Percentiles rank a stretch among this genome's conserved stretches.
These are phyloP conservation scores for Trochalopteron elliotii DNA, from an alignment of 2,113 vertebrate species.

Conservation along the genomic window DNA sequence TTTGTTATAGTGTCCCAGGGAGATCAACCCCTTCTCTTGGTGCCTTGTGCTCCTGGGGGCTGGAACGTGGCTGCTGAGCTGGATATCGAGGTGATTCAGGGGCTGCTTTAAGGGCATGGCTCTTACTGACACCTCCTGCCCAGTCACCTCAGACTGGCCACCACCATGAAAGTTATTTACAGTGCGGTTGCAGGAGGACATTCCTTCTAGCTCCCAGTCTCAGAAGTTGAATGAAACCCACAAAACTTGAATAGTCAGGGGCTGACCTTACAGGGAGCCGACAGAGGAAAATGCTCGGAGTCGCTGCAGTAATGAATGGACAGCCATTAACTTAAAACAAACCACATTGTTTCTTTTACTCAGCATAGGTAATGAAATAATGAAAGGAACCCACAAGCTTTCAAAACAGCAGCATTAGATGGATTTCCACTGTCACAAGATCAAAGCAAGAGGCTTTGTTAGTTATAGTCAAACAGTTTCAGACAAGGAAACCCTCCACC, in stretches of 20 bases:
- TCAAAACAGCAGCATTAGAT: conserved; percentile 25
- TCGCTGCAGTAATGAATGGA: conserved; percentile 38
- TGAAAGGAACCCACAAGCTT: conserved; percentile 57
- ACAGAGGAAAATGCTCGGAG: neutral
- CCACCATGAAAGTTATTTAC: conserved; percentile 41
- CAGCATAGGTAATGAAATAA: conserved; percentile 47
- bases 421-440: conserved; percentile 54
- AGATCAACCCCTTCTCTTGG: accelerated
- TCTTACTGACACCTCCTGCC: neutral
- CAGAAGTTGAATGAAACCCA: conserved; percentile 28
- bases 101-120: neutral
- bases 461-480: conserved; percentile 11
- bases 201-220: conserved; percentile 21
- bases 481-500: conserved; percentile 6
- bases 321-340: conserved; percentile 61
- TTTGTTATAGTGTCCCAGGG: neutral
- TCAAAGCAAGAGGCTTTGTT: conserved; percentile 64
- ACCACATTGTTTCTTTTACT: conserved; percentile 62
- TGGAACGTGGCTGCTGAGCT: neutral
- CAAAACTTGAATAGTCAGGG: conserved; percentile 11
- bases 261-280: conserved; percentile 18
- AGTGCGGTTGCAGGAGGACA: conserved; percentile 16
- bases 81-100: accelerated
- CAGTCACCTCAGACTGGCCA: neutral
- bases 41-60: neutral